phyloP scores from a whole-genome alignment of 2,888 invertebrate genomes.

The Platynereis dumerilii region DNA sequence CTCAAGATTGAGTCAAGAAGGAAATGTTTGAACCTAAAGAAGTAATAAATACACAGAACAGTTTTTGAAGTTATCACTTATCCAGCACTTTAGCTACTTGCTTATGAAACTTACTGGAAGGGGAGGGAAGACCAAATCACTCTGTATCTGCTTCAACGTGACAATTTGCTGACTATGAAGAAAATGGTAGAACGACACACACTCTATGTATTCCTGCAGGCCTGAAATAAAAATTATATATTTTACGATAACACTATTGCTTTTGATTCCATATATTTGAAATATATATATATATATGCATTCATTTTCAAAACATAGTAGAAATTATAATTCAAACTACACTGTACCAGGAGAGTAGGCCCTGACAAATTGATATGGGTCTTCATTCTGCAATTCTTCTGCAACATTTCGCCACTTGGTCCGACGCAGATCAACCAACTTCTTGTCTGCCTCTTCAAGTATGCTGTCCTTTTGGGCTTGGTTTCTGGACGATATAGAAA shows the following conservation, averaged over 20 bases:
- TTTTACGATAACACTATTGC: too few species aligned
- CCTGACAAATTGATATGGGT: slow-evolving; percentile 73
- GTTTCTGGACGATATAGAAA: slow-evolving; percentile 4
- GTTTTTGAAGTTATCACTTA: too few species aligned
- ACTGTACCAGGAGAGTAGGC: slow-evolving; percentile 72
- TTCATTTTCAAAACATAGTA: too few species aligned
- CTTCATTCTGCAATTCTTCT: slow-evolving; percentile 74
- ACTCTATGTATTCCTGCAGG: slow-evolving; percentile 85
- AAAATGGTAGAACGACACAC: slow-evolving; percentile 78
- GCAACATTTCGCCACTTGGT: slow-evolving; percentile 75
- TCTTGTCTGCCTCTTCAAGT: slow-evolving; percentile 72
- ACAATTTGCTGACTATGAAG: slow-evolving; percentile 64
- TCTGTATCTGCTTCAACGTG: slow-evolving; percentile 67
- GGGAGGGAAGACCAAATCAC: slow-evolving; percentile 20
- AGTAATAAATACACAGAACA: too few species aligned
- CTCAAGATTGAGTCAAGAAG: too few species aligned
- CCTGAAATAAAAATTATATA: slow-evolving; percentile 53
- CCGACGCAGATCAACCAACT: slow-evolving; percentile 72
- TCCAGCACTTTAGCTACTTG: too few species aligned
- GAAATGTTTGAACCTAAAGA: too few species aligned
- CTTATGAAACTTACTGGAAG: too few species aligned
- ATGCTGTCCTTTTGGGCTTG: slow-evolving; percentile 68
- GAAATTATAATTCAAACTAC: too few species aligned
- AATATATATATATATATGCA: too few species aligned
- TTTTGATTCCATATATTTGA: too few species aligned